Conservation (phyloP, 1,140 invertebrate species). For the Plutomurus gul region DNA sequence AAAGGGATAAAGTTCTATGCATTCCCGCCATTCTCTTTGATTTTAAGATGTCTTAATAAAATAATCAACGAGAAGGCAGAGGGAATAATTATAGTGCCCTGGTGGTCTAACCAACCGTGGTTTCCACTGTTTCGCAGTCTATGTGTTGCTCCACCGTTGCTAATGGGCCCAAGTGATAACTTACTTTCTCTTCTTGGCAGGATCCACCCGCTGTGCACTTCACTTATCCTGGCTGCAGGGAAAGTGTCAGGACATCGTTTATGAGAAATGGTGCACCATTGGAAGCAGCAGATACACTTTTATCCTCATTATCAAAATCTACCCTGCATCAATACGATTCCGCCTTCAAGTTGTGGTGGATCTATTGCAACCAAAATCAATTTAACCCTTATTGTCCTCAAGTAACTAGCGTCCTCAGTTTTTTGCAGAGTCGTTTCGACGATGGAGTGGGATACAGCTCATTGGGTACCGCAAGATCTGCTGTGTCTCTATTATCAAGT, state of each 20-base stretch:
- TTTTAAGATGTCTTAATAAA: slow-evolving; percentile 18
- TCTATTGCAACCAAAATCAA: background rate
- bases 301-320: background rate
- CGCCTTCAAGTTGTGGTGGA: background rate
- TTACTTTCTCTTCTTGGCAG: background rate
- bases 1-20: background rate
- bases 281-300: background rate
- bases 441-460: too few species aligned
- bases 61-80: background rate
- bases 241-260: background rate
- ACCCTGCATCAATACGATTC: background rate
- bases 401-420: background rate
- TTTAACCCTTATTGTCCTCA: background rate
- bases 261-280: background rate
- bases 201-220: too few species aligned
- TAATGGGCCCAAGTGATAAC: background rate
- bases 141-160: background rate
- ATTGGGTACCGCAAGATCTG: too few species aligned
- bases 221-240: too few species aligned
- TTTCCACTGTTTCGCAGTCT: slow-evolving; percentile 5
- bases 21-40: slow-evolving; percentile 29
- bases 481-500: too few species aligned
- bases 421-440: background rate
- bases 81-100: slow-evolving; percentile 34
- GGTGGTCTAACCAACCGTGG: background rate